phyloP scores from a whole-genome alignment of 35 echinoderm and acorn worm species.

The Holothuria glaberrima region DNA sequence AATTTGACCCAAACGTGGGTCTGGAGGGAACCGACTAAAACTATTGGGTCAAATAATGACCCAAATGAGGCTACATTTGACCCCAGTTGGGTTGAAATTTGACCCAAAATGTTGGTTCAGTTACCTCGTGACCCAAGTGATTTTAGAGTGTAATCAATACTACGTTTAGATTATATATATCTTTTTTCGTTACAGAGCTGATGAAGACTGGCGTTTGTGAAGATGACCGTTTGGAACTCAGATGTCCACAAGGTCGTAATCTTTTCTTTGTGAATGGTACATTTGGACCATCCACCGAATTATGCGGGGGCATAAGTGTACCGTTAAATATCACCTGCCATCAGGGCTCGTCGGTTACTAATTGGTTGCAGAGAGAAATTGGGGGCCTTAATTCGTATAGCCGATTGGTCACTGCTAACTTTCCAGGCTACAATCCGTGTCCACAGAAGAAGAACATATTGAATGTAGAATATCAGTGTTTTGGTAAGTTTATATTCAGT shows the following conservation, averaged over 20 bases:
- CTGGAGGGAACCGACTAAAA: too few relatives aligned
- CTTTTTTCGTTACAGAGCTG: background rate
- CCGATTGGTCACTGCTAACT: background rate
- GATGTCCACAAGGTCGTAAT: background rate
- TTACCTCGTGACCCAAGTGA: too few relatives aligned
- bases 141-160: too few relatives aligned
- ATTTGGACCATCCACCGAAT: background rate
- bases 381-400: background rate
- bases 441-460: background rate
- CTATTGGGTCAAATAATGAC: too few relatives aligned
- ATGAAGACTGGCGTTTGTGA: slow-evolving; percentile 8
- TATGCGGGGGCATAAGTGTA: background rate
- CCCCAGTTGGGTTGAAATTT: too few relatives aligned
- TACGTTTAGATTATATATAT: too few relatives aligned
- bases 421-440: background rate
- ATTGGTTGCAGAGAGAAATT: background rate
- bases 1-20: too few relatives aligned
- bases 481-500: background rate
- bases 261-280: background rate
- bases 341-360: background rate
- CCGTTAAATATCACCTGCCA: background rate
- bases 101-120: too few relatives aligned
- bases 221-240: background rate
- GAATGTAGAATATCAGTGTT: slow-evolving; percentile 1
- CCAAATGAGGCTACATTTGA: too few relatives aligned